Percentiles rank a stretch among this genome's conserved stretches.
Conservation (phyloP, 2,113 vertebrate species). For the Larimichthys crocea region DNA sequence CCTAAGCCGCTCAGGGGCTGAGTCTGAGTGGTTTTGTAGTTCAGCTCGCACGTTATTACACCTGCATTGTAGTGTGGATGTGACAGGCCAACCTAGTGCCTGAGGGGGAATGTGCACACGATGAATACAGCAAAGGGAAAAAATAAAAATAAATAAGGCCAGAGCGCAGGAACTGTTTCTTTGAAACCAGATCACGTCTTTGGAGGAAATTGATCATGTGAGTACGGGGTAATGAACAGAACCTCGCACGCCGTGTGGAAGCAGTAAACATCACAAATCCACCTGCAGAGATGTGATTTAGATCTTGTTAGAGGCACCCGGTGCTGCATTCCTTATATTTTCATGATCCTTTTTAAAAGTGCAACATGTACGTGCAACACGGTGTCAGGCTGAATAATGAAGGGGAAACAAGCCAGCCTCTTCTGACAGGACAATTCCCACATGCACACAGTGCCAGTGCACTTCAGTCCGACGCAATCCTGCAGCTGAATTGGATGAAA, state of each 20-base stretch:
- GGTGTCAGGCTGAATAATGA: neutral
- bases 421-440: no score
- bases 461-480: neutral
- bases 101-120: conserved; percentile 24
- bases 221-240: neutral
- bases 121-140: conserved; percentile 20
- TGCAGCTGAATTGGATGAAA: neutral
- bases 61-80: conserved; percentile 32
- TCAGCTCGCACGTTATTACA: conserved; percentile 43
- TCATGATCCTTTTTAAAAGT: neutral
- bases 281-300: neutral
- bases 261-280: neutral
- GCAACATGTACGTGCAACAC: neutral
- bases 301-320: neutral
- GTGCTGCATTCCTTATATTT: neutral
- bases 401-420: no score
- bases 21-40: conserved; percentile 42
- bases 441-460: no score
- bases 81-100: conserved; percentile 33
- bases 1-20: conserved; percentile 43
- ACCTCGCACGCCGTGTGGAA: neutral
- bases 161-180: neutral
- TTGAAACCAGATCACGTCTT: conserved; percentile 13
- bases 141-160: neutral
- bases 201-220: neutral